Evolutionary conservation across 2,888 invertebrate species (phyloP).

Genomic region (Cantharis rufa): DNA sequence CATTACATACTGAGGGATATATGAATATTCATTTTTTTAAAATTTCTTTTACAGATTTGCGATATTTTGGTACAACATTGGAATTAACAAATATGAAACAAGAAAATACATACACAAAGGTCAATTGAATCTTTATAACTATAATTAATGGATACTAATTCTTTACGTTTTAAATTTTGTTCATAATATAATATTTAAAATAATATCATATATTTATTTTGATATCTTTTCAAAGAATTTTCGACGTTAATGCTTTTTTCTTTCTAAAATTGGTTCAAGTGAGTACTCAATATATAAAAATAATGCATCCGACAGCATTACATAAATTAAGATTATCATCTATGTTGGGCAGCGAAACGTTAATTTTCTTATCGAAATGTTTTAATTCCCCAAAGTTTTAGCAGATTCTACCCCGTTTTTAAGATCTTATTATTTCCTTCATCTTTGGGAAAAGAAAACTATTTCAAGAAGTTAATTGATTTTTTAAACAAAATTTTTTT

Average conservation of each 20-base stretch:
- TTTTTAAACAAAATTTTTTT: not conserved
- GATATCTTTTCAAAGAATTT: not conserved
- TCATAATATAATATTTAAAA: not conserved
- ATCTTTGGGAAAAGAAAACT: not conserved
- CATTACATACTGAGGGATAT: no score
- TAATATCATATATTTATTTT: not conserved
- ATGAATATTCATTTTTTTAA: not conserved
- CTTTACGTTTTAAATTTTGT: not conserved
- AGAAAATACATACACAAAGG: not conserved
- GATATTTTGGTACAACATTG: not conserved
- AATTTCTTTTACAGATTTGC: not conserved
- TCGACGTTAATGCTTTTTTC: not conserved
- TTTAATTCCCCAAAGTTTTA: not conserved
- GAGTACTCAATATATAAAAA: not conserved
- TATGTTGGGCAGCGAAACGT: not conserved
- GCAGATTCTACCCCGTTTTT: not conserved
- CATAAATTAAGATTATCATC: no score
- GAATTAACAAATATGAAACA: not conserved
- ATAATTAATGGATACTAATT: not conserved
- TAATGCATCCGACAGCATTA: no score
- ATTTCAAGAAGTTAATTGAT: not conserved
- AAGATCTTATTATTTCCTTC: not conserved
- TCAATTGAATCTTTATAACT: not conserved
- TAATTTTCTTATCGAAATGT: not conserved
- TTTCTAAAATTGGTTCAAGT: not conserved